A percentile compares a stretch with the other conserved stretches of the same genome.
These are phyloP conservation scores for Drosophila robusta DNA, from an alignment of 2,888 invertebrate species.

Conservation along the genomic window DNA sequence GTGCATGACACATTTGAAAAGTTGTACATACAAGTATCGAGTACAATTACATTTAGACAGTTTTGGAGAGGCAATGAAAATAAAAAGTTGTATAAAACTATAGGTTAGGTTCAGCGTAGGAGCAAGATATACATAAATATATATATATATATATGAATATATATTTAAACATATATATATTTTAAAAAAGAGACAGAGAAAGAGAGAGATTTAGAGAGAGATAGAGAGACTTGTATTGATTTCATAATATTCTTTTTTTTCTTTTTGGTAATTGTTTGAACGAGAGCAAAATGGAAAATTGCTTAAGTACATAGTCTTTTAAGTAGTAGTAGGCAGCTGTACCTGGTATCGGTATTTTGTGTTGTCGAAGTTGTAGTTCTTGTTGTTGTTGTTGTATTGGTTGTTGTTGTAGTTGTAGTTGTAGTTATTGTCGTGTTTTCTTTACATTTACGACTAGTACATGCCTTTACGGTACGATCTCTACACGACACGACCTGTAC, in stretches of 20 bases:
- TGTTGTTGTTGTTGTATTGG: slow-evolving; percentile 35
- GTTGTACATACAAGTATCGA: slow-evolving; percentile 35
- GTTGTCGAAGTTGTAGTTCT: slow-evolving; percentile 73
- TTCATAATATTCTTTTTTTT: slow-evolving; percentile 13
- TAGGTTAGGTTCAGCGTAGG: slow-evolving; percentile 57
- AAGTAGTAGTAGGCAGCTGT: slow-evolving; percentile 62
- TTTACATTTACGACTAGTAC: slow-evolving; percentile 74
- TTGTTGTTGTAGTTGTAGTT: slow-evolving; percentile 55
- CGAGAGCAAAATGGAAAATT: slow-evolving; percentile 76
- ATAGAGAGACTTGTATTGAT: slow-evolving; percentile 48
- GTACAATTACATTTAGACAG: slow-evolving; percentile 57
- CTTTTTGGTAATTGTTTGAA: slow-evolving; percentile 43
- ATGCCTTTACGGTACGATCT: slow-evolving; percentile 82
- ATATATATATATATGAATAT: slow-evolving; percentile 39
- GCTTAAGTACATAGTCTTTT: slow-evolving; percentile 50
- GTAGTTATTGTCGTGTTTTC: slow-evolving; percentile 77
- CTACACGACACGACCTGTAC: slow-evolving; percentile 84
- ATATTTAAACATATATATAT: slow-evolving; percentile 36
- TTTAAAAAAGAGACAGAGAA: slow-evolving; percentile 45
- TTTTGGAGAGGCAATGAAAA: slow-evolving; percentile 40
- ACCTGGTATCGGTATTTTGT: slow-evolving; percentile 81
- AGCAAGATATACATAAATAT: slow-evolving; percentile 38
- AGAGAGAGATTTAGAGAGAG: slow-evolving; percentile 45
- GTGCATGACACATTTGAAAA: slow-evolving; percentile 18
- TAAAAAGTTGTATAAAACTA: slow-evolving; percentile 47